phyloP scores from a whole-genome alignment of 2,797 vertebrate species.

The Eurystomus glaucurus region DNA sequence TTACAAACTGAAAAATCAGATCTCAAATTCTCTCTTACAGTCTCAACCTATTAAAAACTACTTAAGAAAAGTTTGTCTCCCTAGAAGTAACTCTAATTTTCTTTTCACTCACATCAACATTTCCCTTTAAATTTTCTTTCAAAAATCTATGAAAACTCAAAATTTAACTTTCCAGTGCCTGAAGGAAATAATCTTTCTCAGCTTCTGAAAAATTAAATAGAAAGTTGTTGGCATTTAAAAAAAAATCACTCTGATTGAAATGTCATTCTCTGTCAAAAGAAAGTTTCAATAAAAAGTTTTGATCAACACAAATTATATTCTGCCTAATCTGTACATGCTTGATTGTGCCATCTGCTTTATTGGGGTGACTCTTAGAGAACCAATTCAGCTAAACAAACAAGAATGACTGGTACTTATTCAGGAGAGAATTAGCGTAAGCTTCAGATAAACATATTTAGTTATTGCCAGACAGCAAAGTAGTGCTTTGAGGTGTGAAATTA shows the following conservation, averaged over 20 bases:
- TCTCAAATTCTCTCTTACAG: background rate
- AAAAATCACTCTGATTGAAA: background rate
- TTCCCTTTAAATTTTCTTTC: background rate
- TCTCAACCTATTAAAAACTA: background rate
- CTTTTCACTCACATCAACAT: background rate
- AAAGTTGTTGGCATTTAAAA: background rate
- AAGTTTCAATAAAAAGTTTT: background rate
- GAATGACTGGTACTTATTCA: background rate
- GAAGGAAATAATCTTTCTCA: background rate
- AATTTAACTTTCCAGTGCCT: background rate
- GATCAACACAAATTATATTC: background rate
- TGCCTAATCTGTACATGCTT: background rate
- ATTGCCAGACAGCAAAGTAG: background rate
- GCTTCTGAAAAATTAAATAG: background rate
- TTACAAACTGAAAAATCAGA: background rate
- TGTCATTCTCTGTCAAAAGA: background rate
- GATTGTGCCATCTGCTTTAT: conserved; percentile 19
- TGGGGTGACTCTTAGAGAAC: conserved; percentile 8
- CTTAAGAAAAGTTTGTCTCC: background rate
- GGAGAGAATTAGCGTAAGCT: background rate
- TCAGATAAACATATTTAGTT: background rate
- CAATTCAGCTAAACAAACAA: background rate
- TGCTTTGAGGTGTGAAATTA: conserved; percentile 28
- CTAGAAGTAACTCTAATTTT: background rate
- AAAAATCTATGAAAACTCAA: background rate